Base-by-base conservation (phyloP, 2,113 vertebrate genomes). In the Ceratotherium simum region DNA sequence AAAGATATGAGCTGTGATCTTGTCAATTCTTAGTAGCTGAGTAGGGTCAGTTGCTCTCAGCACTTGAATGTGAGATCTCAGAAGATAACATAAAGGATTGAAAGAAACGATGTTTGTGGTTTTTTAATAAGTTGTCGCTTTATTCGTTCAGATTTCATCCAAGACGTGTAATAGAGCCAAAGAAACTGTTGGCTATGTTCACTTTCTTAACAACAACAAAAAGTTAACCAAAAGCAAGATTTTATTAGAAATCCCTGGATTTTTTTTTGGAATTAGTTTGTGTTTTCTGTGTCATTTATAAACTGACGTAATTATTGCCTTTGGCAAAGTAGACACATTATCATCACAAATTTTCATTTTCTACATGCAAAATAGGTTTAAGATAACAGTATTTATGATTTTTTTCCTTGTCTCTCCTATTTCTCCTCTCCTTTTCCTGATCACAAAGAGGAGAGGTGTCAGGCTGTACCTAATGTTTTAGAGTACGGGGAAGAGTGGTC, bases 1-100 rank as follows among this genome's bases (percentile, higher is more conserved):
- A 62, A 96, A 86, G n/a, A 51, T 5, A 64, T 62, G 69, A 78
- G 31, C 64, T 97, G 31, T 88, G 86, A 75, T 90, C 36, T 81
- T 94, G 20, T 31, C 31, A 85, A 31, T 2, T 84, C 67, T 96
- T 56, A 65, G 33, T 27, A 84, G 20, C 9, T 76, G 56, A 88
- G 20, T n/a, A 76, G 29, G 48, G 65, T 93, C 54, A 88, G 27
- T 64, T 92, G 62, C 48, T 89, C n/a, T 65, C 5, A 73, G 27
- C 1, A 6, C 11, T 62, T 75, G 62, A 97, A 56, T 58, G 56
- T 83, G 62, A 95, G 33, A 67, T 92, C 31, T 86, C 27, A 64
- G 39, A 48, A 75, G 31, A 85, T 51, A 31, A 67, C 9, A 81
- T 36, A 46, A 58, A 88, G 3, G 2, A 65, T 33, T n/a, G 14